Base-by-base conservation (phyloP, 2,888 invertebrate genomes). In the Zygaena filipendulae region DNA sequence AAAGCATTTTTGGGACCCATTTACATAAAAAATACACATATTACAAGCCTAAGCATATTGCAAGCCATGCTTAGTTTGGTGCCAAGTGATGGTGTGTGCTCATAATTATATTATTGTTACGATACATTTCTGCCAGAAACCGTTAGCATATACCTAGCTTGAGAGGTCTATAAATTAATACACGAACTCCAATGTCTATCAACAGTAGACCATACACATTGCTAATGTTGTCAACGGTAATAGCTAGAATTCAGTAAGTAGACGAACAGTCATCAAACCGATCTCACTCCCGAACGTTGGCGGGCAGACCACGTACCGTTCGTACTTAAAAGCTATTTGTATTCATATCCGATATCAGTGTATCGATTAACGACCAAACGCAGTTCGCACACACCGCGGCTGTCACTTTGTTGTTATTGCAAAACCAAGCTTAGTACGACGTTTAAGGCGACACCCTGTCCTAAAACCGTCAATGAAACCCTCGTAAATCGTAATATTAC, bases 361-460 rank as follows among this genome's bases (percentile, higher is more conserved):
- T 56, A 64, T 63, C 61, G 67, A 64, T 64, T 63, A 63, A 61
- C 58, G 49, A 58, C 59, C 53, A 57, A 63, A 59, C 56, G 59
- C 58, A 60, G 51, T 56, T 52, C 51, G 56, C 58, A 52, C 55
- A 56, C 51, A 52, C 48, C 47, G 48, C 51, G 47, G 48, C 54
- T 60, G 62, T 62, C 68, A 60, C 49, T 49, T 57, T 54, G 60
- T 64, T 67, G 67, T 64, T 70, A 69, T 57, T 59, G 60, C 63
- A 61, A 60, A 60, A 55, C 57, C 52, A 40, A 49, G 52, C 52
- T 59, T 50, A 49, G 47, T 43, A 47, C 47, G 45, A n/a, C 42
- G 50, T 49, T 49, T 50, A 48, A 45, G 50, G 44, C 47, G 49
- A 56, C 49, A 51, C 43, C 43, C 37, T 37, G 31, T 32, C 26